These are phyloP conservation scores for Meliscaeva auricollis DNA, from an alignment of 2,888 invertebrate species.

Conservation along the genomic window DNA sequence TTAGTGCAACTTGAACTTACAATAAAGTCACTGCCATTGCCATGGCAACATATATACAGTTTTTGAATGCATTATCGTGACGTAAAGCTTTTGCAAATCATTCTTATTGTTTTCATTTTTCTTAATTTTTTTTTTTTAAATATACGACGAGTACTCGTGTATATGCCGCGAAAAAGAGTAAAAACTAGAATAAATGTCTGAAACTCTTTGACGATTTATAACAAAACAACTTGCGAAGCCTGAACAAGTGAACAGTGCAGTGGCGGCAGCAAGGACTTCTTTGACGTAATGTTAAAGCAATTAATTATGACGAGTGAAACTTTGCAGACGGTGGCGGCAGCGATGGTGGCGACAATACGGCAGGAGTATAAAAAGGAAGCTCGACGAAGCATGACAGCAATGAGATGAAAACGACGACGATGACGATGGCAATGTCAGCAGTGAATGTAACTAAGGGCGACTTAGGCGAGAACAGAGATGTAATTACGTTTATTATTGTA, in stretches of 20 bases:
- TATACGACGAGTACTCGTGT: too few species aligned
- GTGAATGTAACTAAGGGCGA: slow-evolving; percentile 32
- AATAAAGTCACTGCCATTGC: slow-evolving; percentile 26
- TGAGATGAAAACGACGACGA: neutral
- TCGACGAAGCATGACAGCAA: slow-evolving; percentile 5
- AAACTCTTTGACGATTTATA: slow-evolving; percentile 30
- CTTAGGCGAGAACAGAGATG: slow-evolving; percentile 37
- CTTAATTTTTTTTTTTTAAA: too few species aligned
- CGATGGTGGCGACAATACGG: slow-evolving; percentile 13
- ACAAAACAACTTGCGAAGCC: slow-evolving; percentile 30
- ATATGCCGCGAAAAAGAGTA: neutral
- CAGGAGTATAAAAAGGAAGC: neutral
- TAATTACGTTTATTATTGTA: slow-evolving; percentile 56
- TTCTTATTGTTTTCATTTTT: neutral
- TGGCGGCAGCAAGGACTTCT: neutral
- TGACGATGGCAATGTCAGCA: neutral
- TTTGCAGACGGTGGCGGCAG: slow-evolving; percentile 73
- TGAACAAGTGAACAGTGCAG: neutral
- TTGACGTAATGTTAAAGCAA: slow-evolving; percentile 57
- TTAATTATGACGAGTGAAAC: slow-evolving; percentile 73
- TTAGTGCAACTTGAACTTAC: slow-evolving; percentile 22
- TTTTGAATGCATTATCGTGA: neutral
- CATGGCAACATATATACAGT: neutral
- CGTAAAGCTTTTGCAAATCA: slow-evolving; percentile 17
- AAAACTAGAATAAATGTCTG: neutral